These are phyloP conservation scores for Ips typographus DNA, from an alignment of 1,140 invertebrate genomes.

Conservation along the genomic window DNA sequence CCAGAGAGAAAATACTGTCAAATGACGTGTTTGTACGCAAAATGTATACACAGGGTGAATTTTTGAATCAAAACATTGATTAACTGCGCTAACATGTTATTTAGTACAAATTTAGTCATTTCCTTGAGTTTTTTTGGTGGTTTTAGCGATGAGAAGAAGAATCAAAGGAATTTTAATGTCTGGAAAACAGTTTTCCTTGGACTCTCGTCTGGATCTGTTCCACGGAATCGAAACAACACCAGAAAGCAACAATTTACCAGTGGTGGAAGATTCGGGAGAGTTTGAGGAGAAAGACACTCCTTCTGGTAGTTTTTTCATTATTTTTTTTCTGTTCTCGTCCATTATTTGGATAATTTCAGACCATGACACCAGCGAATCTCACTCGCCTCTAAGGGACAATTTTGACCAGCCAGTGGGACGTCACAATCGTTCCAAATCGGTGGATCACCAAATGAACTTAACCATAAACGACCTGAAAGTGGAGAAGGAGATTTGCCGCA, in stretches of 20 bases:
- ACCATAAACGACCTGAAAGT: constrained; percentile 30
- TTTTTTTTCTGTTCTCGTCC: too few species aligned
- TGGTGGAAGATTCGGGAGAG: constrained; percentile 57
- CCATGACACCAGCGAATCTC: constrained; percentile 23
- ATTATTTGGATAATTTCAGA: constrained; percentile 32
- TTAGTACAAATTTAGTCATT: not conserved
- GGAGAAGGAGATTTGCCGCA: constrained; percentile 42
- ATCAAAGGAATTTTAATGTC: constrained; percentile 85
- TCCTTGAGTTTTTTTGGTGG: not conserved
- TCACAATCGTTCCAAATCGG: constrained; percentile 43
- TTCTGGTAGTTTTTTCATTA: not conserved
- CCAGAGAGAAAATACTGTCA: too few species aligned
- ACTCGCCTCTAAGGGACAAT: constrained; percentile 28
- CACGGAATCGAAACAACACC: constrained; percentile 60
- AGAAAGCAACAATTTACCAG: constrained; percentile 55
- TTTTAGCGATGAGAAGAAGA: constrained; percentile 72
- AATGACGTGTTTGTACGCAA: too few species aligned
- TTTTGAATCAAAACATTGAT: not conserved
- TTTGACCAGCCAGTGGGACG: constrained; percentile 30
- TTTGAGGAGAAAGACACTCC: constrained; percentile 40
- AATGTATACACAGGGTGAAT: too few species aligned
- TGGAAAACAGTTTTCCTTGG: constrained; percentile 86
- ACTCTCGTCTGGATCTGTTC: constrained; percentile 89
- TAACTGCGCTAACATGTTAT: not conserved
- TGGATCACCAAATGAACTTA: constrained; percentile 44